Conservation (phyloP, 2,797 vertebrate genomes). For the Microctenopoma stevenorrisi region DNA sequence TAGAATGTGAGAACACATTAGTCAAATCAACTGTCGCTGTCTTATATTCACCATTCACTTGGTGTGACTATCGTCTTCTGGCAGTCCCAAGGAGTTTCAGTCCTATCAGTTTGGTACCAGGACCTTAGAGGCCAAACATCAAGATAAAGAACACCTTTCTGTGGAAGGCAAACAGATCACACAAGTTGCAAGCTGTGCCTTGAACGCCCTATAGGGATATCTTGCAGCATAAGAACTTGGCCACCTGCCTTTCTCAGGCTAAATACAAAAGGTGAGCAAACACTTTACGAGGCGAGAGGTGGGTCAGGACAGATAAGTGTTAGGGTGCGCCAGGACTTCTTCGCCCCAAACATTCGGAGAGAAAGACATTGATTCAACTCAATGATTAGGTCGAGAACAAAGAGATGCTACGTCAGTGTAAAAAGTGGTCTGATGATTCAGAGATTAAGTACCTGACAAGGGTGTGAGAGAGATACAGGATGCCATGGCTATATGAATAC, state of each 20-base stretch:
- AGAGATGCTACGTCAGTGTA: conserved; percentile 57
- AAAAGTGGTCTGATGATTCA: conserved; percentile 69
- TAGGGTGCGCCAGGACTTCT: conserved; percentile 75
- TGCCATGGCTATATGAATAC: conserved; percentile 74
- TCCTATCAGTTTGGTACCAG: conserved; percentile 69
- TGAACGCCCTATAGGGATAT: conserved; percentile 71
- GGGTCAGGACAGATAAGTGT: conserved; percentile 80
- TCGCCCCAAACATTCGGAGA: conserved; percentile 55
- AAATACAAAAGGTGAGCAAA: conserved; percentile 81
- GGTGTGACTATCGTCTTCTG: conserved; percentile 51
- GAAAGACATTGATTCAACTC: conserved; percentile 69
- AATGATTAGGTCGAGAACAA: conserved; percentile 68
- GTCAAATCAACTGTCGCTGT: conserved; percentile 41
- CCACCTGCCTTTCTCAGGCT: conserved; percentile 65
- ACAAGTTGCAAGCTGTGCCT: conserved; percentile 76
- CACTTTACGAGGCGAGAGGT: conserved; percentile 77
- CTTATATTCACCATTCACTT: conserved; percentile 28
- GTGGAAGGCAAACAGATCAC: conserved; percentile 76
- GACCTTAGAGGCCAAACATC: conserved; percentile 58
- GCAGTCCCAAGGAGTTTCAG: conserved; percentile 53
- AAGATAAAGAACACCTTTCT: conserved; percentile 76
- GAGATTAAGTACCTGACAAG: conserved; percentile 72
- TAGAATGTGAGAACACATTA: conserved; percentile 33
- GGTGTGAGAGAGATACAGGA: conserved; percentile 61
- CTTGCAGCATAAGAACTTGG: conserved; percentile 72